Evolutionary conservation across 1,140 invertebrate species (phyloP).

Genomic region (Hyposmocoma kahamanoa): DNA sequence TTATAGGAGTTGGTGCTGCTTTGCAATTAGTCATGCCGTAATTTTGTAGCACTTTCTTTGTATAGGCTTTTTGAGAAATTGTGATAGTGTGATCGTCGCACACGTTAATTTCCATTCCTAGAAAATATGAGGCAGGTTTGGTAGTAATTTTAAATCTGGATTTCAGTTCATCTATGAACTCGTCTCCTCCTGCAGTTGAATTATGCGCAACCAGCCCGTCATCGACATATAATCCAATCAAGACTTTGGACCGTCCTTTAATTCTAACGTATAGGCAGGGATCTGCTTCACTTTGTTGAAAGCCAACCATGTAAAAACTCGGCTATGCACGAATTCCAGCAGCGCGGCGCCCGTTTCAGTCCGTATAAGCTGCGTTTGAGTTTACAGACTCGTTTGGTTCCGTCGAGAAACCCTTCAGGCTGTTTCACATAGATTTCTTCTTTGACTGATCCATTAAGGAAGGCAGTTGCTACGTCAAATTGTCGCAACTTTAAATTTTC

Average conservation of each 20-base stretch:
- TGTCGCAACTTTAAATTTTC: slow-evolving; percentile 6
- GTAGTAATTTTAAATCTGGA: slow-evolving; percentile 30
- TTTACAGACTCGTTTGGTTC: slow-evolving; percentile 27
- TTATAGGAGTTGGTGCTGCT: slow-evolving; percentile 2
- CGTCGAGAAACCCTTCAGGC: slow-evolving; percentile 7
- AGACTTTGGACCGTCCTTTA: slow-evolving; percentile 18
- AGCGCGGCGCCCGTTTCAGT: slow-evolving; percentile 31
- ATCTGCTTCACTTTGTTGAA: slow-evolving; percentile 39
- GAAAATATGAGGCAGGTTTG: slow-evolving; percentile 22
- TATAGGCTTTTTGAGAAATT: slow-evolving; percentile 39
- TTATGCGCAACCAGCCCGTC: slow-evolving; percentile 42
- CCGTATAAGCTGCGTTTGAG: slow-evolving; percentile 43
- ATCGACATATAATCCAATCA: slow-evolving; percentile 50
- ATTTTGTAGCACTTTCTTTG: slow-evolving; percentile 34
- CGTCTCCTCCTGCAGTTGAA: slow-evolving; percentile 11
- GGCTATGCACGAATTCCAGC: slow-evolving; percentile 11
- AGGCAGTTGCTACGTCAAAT: slow-evolving; percentile 5
- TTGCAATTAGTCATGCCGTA: slow-evolving; percentile 9
- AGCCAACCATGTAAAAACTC: slow-evolving; percentile 28
- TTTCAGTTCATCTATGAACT: slow-evolving; percentile 20
- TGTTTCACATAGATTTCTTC: slow-evolving; percentile 9
- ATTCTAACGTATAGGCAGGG: slow-evolving; percentile 34
- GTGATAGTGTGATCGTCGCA: slow-evolving; percentile 13
- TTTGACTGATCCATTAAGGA: slow-evolving; percentile 4
- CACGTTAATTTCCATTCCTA: slow-evolving; percentile 34